Conservation (phyloP, 1,140 invertebrate genomes). For the Sminthurinus signatus region DNA sequence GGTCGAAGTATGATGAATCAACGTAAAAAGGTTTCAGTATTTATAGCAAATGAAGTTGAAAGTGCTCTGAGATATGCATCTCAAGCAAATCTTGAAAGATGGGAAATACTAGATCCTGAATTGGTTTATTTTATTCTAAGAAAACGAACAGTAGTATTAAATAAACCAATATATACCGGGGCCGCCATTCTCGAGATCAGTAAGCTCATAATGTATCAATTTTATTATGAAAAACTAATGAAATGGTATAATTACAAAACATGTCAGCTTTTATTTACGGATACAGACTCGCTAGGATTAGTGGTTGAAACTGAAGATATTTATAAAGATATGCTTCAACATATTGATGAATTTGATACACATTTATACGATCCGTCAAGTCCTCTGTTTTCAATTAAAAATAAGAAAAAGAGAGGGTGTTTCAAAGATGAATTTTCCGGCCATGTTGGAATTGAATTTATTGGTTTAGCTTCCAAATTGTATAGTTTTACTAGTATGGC, state of each 20-base stretch:
- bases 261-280: slow-evolving; percentile 8
- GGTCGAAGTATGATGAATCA: too few relatives aligned
- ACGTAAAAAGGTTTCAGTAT: too few relatives aligned
- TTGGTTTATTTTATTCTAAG: not conserved
- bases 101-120: not conserved
- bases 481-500: slow-evolving; percentile 43
- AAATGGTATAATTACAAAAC: not conserved
- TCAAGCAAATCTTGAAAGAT: too few relatives aligned
- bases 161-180: slow-evolving; percentile 11
- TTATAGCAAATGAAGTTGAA: too few relatives aligned
- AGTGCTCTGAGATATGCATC: too few relatives aligned
- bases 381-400: slow-evolving; percentile 33
- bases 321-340: slow-evolving; percentile 8
- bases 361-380: not conserved
- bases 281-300: slow-evolving; percentile 13
- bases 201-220: slow-evolving; percentile 9
- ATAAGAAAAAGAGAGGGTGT: slow-evolving; percentile 50
- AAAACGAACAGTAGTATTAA: slow-evolving; percentile 2
- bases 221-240: not conserved
- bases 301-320: slow-evolving; percentile 4
- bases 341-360: slow-evolving; percentile 1
- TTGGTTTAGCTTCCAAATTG: slow-evolving; percentile 48
- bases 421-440: slow-evolving; percentile 51
- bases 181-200: not conserved
- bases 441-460: slow-evolving; percentile 45